phyloP scores from a whole-genome alignment of 2,113 vertebrate genomes.

The Paralichthys olivaceus region DNA sequence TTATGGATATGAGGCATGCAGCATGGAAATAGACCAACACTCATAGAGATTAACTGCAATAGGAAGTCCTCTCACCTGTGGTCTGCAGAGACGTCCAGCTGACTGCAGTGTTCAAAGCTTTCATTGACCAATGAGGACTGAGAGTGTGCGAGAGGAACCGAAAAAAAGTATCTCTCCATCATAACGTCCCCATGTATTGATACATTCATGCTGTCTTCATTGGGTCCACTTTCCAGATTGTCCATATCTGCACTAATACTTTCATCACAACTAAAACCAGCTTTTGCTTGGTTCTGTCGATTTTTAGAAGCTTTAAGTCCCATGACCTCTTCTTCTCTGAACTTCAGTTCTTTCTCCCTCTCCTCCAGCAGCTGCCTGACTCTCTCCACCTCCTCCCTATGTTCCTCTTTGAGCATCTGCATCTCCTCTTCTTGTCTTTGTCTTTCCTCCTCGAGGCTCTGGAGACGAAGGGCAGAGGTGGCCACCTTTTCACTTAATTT shows the following conservation, averaged over 20 bases:
- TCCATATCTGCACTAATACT: conserved; percentile 13
- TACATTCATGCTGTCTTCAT: conserved; percentile 33
- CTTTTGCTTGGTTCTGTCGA: conserved; percentile 56
- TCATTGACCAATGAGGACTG: conserved; percentile 64
- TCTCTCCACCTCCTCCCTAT: conserved; percentile 60
- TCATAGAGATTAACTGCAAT: not conserved
- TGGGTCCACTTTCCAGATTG: conserved; percentile 33
- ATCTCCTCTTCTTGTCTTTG: conserved; percentile 61
- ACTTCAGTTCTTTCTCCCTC: conserved; percentile 59
- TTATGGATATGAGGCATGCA: not conserved
- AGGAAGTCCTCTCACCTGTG: conserved; percentile 50
- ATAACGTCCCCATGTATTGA: conserved; percentile 58
- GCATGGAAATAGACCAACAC: not conserved
- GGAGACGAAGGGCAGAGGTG: conserved; percentile 60
- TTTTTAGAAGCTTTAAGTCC: conserved; percentile 66
- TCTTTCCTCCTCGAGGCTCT: conserved; percentile 60
- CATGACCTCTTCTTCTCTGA: conserved; percentile 55
- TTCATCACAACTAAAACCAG: conserved; percentile 34
- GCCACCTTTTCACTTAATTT: conserved; percentile 67
- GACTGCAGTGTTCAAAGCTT: conserved; percentile 59
- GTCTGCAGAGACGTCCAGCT: conserved; percentile 75
- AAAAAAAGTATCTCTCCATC: conserved; percentile 85
- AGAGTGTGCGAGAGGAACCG: conserved; percentile 45
- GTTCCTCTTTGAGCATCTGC: conserved; percentile 61
- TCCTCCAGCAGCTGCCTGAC: conserved; percentile 68